phyloP scores from a whole-genome alignment of 2,888 invertebrate genomes.

The Podotricha telesiphe region DNA sequence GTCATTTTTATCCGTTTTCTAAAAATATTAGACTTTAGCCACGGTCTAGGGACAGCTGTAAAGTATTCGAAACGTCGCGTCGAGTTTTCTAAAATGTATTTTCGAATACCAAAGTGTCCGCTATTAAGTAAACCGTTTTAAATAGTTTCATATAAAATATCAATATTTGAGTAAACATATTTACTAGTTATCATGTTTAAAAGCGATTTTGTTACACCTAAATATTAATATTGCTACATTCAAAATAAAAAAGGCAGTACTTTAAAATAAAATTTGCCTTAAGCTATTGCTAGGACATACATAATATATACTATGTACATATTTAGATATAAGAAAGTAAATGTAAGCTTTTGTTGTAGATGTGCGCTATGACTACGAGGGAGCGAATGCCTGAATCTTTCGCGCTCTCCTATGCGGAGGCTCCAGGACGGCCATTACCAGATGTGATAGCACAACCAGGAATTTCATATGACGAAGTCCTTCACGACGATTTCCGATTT shows the following conservation, averaged over 20 bases:
- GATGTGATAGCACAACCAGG: constrained; percentile 85
- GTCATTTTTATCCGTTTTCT: too few relatives aligned
- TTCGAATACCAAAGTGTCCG: too few relatives aligned
- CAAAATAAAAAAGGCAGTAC: neutral
- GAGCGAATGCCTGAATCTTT: constrained; percentile 84
- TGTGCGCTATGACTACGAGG: constrained; percentile 88
- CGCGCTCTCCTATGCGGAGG: constrained; percentile 77
- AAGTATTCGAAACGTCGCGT: too few relatives aligned
- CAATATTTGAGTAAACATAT: too few relatives aligned
- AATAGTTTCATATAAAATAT: too few relatives aligned
- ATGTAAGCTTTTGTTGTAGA: constrained; percentile 70
- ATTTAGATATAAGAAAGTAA: constrained; percentile 9
- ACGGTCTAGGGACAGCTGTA: too few relatives aligned
- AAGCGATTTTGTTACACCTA: too few relatives aligned
- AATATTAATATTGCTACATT: too few relatives aligned
- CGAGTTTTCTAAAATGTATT: too few relatives aligned
- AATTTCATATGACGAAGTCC: constrained; percentile 92
- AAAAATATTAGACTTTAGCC: too few relatives aligned
- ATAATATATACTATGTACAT: neutral
- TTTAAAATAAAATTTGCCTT: neutral
- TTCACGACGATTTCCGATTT: constrained; percentile 94
- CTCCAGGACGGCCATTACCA: constrained; percentile 79
- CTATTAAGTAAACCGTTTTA: too few relatives aligned
- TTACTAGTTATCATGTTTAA: too few relatives aligned
- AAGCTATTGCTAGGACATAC: neutral